A percentile compares a stretch with the other conserved stretches of the same genome.
These are phyloP conservation scores for Hypolimnas misippus DNA, from an alignment of 2,888 invertebrate genomes.

Conservation along the genomic window DNA sequence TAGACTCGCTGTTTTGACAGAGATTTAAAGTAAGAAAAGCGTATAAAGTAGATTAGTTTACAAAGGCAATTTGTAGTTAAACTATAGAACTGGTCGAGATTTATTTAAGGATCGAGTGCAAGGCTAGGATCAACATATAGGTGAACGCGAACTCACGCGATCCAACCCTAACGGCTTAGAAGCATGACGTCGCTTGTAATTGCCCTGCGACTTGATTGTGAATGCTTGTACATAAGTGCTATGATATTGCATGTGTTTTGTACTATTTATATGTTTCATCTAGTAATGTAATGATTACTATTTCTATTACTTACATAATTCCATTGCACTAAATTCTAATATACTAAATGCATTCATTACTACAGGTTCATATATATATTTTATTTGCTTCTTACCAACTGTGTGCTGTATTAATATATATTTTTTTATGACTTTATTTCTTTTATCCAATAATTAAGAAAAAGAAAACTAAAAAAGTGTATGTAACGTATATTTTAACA, in stretches of 20 bases:
- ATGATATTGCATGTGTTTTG: background rate
- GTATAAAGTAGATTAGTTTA: background rate
- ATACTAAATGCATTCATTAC: background rate
- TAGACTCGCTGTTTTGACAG: too few relatives aligned
- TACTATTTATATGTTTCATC: background rate
- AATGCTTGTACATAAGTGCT: background rate
- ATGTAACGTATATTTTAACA: too few relatives aligned
- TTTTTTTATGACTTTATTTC: too few relatives aligned
- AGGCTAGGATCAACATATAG: slow-evolving; percentile 39
- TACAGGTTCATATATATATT: too few relatives aligned
- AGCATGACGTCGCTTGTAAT: slow-evolving; percentile 44
- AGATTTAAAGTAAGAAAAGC: too few relatives aligned
- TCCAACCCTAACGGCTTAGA: slow-evolving; percentile 40
- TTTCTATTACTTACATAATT: too few relatives aligned
- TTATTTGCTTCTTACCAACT: too few relatives aligned
- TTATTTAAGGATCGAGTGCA: slow-evolving; percentile 34
- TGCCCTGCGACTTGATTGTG: slow-evolving; percentile 42
- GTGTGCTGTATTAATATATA: too few relatives aligned
- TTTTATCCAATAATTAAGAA: too few relatives aligned
- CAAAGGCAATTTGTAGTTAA: background rate
- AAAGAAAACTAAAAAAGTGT: too few relatives aligned
- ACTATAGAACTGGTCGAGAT: slow-evolving; percentile 3
- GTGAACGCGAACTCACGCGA: slow-evolving; percentile 54
- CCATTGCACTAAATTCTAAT: background rate
- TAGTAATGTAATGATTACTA: background rate